Evolutionary conservation across 2,888 invertebrate genomes (phyloP).

Genomic region (Dasypogon diadema): DNA sequence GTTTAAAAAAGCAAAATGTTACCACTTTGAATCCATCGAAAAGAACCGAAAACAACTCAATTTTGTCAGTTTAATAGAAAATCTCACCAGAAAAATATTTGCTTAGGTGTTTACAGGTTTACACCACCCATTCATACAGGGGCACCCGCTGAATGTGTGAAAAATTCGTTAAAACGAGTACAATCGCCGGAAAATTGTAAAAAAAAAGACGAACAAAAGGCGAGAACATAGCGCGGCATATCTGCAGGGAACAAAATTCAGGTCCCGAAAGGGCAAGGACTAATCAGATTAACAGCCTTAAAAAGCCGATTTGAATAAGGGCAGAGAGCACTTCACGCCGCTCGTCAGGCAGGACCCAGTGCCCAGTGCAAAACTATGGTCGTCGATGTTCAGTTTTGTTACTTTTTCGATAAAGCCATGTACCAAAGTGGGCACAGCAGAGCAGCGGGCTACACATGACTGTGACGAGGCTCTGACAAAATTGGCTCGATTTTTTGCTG

Average conservation of each 20-base stretch:
- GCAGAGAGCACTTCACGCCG: slow-evolving; percentile 29
- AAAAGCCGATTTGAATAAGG: slow-evolving; percentile 39
- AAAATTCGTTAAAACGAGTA: slow-evolving; percentile 23
- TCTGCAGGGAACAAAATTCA: not conserved
- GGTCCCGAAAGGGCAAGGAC: slow-evolving; percentile 18
- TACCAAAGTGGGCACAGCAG: not conserved
- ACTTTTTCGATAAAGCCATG: not conserved
- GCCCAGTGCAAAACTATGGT: not conserved
- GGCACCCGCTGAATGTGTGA: not conserved
- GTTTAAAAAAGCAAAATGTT: too few relatives aligned
- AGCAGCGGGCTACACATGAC: not conserved
- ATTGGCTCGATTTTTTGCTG: not conserved
- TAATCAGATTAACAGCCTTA: slow-evolving; percentile 46
- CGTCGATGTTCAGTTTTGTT: not conserved
- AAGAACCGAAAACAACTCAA: slow-evolving; percentile 9
- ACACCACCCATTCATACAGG: not conserved
- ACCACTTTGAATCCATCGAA: too few relatives aligned
- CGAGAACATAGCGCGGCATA: not conserved
- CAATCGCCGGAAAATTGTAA: not conserved
- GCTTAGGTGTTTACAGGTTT: slow-evolving; percentile 5
- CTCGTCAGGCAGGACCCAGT: too few relatives aligned
- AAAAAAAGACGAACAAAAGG: slow-evolving; percentile 24
- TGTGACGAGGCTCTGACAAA: not conserved
- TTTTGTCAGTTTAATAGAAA: slow-evolving; percentile 6
- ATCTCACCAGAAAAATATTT: slow-evolving; percentile 2